phyloP scores from a whole-genome alignment of 2,113 vertebrate species.

The Bos taurus region DNA sequence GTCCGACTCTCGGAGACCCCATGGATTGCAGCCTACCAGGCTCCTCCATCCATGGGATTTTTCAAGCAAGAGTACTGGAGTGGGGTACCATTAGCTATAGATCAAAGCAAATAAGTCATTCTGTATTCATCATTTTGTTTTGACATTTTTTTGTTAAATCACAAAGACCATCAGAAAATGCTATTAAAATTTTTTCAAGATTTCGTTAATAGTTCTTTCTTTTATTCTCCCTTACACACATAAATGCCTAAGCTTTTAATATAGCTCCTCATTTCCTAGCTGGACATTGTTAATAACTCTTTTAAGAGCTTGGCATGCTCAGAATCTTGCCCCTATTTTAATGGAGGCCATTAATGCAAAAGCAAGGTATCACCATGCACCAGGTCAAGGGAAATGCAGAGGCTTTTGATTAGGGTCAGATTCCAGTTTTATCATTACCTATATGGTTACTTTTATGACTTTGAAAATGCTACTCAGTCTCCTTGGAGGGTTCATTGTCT shows the following conservation, averaged over 20 bases:
- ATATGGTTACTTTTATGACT: not conserved
- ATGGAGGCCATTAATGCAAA: not conserved
- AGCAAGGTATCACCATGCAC: not conserved
- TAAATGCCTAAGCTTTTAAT: not conserved
- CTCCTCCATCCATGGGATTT: too few species aligned
- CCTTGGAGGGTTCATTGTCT: not conserved
- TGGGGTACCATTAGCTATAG: not conserved
- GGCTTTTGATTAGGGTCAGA: not conserved
- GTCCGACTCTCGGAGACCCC: too few species aligned
- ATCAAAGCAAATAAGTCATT: not conserved
- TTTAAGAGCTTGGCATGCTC: not conserved
- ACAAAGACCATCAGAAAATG: not conserved
- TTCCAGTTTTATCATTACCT: not conserved
- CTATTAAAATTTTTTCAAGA: not conserved
- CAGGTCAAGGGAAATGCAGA: not conserved
- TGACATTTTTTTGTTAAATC: not conserved
- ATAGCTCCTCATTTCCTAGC: not conserved
- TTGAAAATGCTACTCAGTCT: not conserved
- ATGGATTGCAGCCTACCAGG: too few species aligned
- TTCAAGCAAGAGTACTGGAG: too few species aligned
- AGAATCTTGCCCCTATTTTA: not conserved
- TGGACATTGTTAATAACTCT: not conserved
- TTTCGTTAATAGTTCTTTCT: not conserved
- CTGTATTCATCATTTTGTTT: not conserved
- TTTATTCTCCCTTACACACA: not conserved